These are phyloP conservation scores for Conus canariensis DNA, from an alignment of 2,888 invertebrate species.

Conservation along the genomic window DNA sequence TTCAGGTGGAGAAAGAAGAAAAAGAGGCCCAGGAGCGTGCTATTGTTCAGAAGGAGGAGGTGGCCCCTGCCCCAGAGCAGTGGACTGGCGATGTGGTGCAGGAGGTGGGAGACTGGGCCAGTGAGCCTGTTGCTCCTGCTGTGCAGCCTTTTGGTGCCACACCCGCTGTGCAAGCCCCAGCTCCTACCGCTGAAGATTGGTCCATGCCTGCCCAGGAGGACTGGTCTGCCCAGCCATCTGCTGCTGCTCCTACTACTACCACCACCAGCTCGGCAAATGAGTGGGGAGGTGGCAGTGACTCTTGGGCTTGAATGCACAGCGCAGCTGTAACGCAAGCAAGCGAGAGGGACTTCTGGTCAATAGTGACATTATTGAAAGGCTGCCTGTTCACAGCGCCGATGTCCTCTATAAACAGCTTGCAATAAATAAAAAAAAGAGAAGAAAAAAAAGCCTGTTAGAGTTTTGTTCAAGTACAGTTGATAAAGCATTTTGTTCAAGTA, in stretches of 20 bases:
- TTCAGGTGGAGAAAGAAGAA: constrained; percentile 93
- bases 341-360: neutral
- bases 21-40: constrained; percentile 80
- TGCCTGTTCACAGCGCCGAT: neutral
- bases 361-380: neutral
- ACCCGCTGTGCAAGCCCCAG: neutral
- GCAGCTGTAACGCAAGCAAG: neutral
- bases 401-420: neutral
- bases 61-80: constrained; percentile 59
- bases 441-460: neutral
- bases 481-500: too few species aligned
- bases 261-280: constrained; percentile 55
- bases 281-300: constrained; percentile 70
- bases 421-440: neutral
- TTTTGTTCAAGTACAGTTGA: too few species aligned
- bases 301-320: constrained; percentile 61
- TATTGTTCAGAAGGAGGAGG: constrained; percentile 54
- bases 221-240: constrained; percentile 62
- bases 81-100: constrained; percentile 62
- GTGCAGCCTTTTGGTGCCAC: constrained; percentile 51
- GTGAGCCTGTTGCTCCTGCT: constrained; percentile 62
- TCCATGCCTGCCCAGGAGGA: constrained; percentile 60
- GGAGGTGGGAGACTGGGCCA: constrained; percentile 75
- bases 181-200: constrained; percentile 51
- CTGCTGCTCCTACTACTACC: constrained; percentile 35